Evolutionary conservation across 64 coral and sea anemone species (phyloP).

Genomic region (Stylophora pistillata): DNA sequence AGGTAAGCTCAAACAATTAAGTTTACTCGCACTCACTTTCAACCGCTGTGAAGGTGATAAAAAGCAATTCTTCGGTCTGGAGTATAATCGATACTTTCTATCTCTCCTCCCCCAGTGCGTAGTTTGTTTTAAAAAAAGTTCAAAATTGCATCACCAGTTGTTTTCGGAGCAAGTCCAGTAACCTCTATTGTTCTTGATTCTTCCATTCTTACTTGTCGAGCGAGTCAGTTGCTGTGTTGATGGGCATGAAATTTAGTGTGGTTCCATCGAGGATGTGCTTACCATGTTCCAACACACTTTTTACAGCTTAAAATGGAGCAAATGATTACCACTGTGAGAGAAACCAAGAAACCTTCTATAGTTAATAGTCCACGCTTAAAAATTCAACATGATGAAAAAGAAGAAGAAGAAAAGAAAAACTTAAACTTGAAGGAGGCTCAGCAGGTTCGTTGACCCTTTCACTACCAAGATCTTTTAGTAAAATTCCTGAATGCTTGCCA

Average conservation of each 20-base stretch:
- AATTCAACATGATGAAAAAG: too few relatives aligned
- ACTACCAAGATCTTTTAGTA: too few relatives aligned
- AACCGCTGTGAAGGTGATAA: neutral
- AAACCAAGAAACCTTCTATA: neutral
- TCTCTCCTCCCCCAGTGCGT: constrained; percentile 39
- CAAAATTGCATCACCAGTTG: constrained; percentile 17
- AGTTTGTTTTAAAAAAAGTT: constrained; percentile 35
- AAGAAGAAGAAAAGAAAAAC: too few relatives aligned
- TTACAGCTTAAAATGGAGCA: neutral
- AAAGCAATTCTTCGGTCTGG: neutral
- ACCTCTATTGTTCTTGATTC: constrained; percentile 13
- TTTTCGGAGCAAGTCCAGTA: neutral
- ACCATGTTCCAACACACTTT: neutral
- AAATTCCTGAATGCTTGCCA: too few relatives aligned
- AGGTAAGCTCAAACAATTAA: neutral
- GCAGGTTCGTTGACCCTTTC: too few relatives aligned
- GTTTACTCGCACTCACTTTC: neutral
- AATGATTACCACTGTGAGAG: neutral
- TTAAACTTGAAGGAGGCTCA: too few relatives aligned
- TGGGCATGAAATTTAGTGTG: neutral
- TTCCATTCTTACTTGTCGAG: neutral
- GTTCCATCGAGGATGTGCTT: constrained; percentile 5
- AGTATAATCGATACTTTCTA: neutral
- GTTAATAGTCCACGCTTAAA: too few relatives aligned
- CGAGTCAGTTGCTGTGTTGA: neutral